A percentile compares a stretch with the other conserved stretches of the same genome.
phyloP scores from a whole-genome alignment of 64 coral and sea anemone genomes.

The Stichodactyla mertensii region DNA sequence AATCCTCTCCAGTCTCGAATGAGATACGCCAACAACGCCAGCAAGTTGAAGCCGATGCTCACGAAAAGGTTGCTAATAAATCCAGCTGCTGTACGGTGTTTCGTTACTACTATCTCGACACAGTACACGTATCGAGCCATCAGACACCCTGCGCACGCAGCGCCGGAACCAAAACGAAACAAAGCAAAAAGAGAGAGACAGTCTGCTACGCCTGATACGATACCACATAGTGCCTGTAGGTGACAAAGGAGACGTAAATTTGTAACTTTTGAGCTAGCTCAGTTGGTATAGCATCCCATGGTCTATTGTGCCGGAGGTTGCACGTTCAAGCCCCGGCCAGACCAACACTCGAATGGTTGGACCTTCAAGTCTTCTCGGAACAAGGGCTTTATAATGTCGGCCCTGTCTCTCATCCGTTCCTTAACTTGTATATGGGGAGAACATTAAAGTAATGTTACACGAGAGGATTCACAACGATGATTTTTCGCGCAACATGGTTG shows the following conservation, averaged over 20 bases:
- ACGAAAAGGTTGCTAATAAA: slow-evolving; percentile 74
- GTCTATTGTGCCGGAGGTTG: too few species aligned
- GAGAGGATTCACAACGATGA: too few species aligned
- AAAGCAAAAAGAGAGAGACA: slow-evolving; percentile 77
- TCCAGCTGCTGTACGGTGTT: slow-evolving; percentile 60
- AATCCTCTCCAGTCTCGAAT: slow-evolving; percentile 80
- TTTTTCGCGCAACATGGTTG: too few species aligned
- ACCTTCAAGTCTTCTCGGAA: too few species aligned
- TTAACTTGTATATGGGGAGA: too few species aligned
- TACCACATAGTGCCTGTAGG: slow-evolving; percentile 48
- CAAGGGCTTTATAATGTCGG: too few species aligned
- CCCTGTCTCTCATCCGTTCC: too few species aligned
- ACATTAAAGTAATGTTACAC: too few species aligned
- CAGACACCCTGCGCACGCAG: slow-evolving; percentile 69
- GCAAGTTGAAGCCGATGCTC: slow-evolving; percentile 35
- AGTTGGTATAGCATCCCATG: too few species aligned
- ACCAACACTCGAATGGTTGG: too few species aligned
- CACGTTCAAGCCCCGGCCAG: too few species aligned
- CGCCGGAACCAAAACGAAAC: slow-evolving; percentile 62
- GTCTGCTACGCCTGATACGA: slow-evolving; percentile 50
- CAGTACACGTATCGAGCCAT: slow-evolving; percentile 75
- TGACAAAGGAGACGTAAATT: neutral
- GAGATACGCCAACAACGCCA: slow-evolving; percentile 63
- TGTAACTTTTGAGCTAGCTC: too few species aligned
- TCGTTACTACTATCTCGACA: slow-evolving; percentile 66